phyloP scores from a whole-genome alignment of 2,113 vertebrate species.

The Boleophthalmus pectinirostris region DNA sequence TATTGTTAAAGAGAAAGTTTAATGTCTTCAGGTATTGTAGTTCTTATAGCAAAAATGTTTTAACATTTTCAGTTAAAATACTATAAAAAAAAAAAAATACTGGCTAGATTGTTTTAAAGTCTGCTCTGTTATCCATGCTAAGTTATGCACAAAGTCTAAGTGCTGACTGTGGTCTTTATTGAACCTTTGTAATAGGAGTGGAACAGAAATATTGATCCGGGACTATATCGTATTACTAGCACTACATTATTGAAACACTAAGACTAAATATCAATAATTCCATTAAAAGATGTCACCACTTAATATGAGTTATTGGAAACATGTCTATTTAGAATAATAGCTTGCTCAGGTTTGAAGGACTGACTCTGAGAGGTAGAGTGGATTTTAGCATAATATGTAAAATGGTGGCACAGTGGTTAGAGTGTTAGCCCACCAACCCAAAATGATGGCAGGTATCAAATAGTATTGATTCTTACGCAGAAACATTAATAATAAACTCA shows the following conservation, averaged over 20 bases:
- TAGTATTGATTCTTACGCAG: too few species aligned
- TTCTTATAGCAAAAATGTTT: not conserved
- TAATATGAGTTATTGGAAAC: constrained; percentile 6
- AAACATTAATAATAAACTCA: too few species aligned
- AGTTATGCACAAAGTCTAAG: constrained; percentile 5
- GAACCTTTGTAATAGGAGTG: constrained; percentile 8
- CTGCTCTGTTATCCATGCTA: not conserved
- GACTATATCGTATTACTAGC: constrained; percentile 10
- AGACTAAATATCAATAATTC: constrained; percentile 10
- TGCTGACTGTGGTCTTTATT: constrained; percentile 7
- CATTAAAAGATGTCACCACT: constrained; percentile 3
- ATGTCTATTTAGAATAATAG: constrained; percentile 6
- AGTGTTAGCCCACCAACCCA: not conserved
- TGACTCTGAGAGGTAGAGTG: not conserved
- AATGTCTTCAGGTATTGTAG: not conserved
- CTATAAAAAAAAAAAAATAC: too few species aligned
- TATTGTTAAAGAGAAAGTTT: not conserved
- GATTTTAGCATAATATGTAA: not conserved
- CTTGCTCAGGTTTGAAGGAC: not conserved
- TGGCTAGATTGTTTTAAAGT: too few species aligned
- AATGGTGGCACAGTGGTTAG: not conserved
- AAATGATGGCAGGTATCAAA: not conserved
- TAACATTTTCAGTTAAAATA: not conserved
- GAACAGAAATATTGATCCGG: not conserved
- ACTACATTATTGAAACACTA: constrained; percentile 11